These are phyloP conservation scores for Salticus scenicus DNA, from an alignment of 2,888 invertebrate genomes.

Conservation along the genomic window DNA sequence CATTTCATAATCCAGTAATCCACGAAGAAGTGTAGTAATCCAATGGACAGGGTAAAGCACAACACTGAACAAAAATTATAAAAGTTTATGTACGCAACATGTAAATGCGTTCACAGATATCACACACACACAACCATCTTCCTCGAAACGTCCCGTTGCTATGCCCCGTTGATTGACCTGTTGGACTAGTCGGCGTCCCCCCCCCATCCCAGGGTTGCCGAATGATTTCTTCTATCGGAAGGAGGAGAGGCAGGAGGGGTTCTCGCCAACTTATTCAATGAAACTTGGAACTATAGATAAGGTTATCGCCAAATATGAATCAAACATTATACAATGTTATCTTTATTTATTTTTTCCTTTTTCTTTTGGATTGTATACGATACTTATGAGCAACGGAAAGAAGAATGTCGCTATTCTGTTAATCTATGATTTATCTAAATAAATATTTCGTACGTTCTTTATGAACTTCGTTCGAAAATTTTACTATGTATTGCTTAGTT, in stretches of 20 bases:
- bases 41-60: slow-evolving; percentile 24
- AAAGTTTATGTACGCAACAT: not conserved
- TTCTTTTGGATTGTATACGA: too few species aligned
- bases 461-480: too few species aligned
- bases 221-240: not conserved
- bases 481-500: too few species aligned
- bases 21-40: slow-evolving; percentile 40
- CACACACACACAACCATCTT: slow-evolving; percentile 25
- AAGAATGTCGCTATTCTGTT: too few species aligned
- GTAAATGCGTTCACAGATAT: not conserved
- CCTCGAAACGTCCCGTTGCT: slow-evolving; percentile 4
- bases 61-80: slow-evolving; percentile 25
- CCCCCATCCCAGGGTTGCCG: slow-evolving; percentile 41
- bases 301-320: not conserved
- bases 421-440: too few species aligned
- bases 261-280: slow-evolving; percentile 20
- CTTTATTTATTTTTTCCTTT: too few species aligned
- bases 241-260: slow-evolving; percentile 4
- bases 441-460: too few species aligned
- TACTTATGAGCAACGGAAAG: too few species aligned
- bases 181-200: slow-evolving; percentile 41
- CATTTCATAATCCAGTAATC: slow-evolving; percentile 33
- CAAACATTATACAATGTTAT: too few species aligned
- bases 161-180: slow-evolving; percentile 58
- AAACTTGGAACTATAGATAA: not conserved